phyloP scores from a whole-genome alignment of 2,113 vertebrate species.

The Oreotrochilus melanogaster region DNA sequence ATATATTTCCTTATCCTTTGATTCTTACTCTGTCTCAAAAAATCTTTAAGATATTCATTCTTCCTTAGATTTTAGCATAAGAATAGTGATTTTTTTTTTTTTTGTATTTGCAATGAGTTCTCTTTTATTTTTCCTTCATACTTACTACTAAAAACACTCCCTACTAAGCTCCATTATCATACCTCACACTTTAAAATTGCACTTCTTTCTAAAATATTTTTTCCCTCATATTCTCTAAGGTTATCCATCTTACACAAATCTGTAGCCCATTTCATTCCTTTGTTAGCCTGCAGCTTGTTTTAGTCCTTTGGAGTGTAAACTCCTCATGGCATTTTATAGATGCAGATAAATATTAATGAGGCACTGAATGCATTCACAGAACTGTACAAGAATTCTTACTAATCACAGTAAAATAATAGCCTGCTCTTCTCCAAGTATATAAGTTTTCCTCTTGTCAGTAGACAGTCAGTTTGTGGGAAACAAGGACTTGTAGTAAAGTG shows the following conservation, averaged over 20 bases:
- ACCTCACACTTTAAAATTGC: neutral
- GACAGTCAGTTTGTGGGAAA: too few species aligned
- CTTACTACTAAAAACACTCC: neutral
- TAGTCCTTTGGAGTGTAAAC: neutral
- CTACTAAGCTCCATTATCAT: neutral
- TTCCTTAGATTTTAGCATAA: neutral
- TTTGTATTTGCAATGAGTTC: neutral
- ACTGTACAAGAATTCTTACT: neutral
- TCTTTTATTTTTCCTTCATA: neutral
- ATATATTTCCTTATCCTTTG: neutral
- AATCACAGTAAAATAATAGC: neutral
- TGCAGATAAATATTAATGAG: neutral
- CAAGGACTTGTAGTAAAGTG: neutral
- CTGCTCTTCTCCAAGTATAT: neutral
- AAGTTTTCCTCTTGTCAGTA: neutral
- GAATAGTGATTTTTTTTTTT: neutral
- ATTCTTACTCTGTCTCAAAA: neutral
- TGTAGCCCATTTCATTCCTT: neutral
- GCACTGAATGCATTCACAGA: neutral
- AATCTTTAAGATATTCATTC: neutral
- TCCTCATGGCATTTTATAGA: neutral
- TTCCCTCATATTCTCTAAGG: neutral
- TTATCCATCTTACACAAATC: neutral
- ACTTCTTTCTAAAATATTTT: neutral
- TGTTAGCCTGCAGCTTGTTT: neutral